Evolutionary conservation across 2,113 vertebrate genomes (phyloP).

Genomic region (Marmota monax): DNA sequence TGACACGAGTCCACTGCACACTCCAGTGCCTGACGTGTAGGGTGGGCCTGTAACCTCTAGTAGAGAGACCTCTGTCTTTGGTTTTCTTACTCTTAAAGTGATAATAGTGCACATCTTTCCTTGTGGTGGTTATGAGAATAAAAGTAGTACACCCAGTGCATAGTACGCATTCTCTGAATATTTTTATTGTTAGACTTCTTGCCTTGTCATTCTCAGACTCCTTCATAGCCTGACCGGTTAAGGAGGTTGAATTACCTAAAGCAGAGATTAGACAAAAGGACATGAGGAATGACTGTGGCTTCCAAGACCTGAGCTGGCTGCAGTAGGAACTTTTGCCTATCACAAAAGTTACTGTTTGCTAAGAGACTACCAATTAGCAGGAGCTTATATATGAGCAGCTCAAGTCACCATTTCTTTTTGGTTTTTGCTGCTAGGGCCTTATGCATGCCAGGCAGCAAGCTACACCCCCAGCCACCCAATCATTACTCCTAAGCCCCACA

Average conservation of each 20-base stretch:
- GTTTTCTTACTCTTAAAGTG: not conserved
- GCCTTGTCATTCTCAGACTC: not conserved
- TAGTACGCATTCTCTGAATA: not conserved
- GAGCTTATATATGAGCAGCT: not conserved
- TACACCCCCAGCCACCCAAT: not conserved
- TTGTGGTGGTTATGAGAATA: not conserved
- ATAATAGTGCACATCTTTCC: no score
- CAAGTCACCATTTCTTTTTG: no score
- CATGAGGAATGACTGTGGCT: no score
- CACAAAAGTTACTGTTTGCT: not conserved
- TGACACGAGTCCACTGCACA: fast-evolving
- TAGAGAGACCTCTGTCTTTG: not conserved
- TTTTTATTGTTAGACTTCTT: not conserved
- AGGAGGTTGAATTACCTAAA: not conserved
- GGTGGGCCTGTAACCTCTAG: not conserved
- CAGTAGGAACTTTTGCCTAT: not conserved
- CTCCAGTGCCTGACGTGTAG: no score
- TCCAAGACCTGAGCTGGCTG: no score
- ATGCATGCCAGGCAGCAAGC: no score
- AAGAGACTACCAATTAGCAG: not conserved
- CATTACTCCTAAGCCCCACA: not conserved
- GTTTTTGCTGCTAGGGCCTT: no score
- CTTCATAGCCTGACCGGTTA: not conserved
- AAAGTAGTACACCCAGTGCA: not conserved
- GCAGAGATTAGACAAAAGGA: not conserved